Evolutionary conservation across 2,797 vertebrate genomes (phyloP).

Genomic region (Gymnoscopelus microlampas): DNA sequence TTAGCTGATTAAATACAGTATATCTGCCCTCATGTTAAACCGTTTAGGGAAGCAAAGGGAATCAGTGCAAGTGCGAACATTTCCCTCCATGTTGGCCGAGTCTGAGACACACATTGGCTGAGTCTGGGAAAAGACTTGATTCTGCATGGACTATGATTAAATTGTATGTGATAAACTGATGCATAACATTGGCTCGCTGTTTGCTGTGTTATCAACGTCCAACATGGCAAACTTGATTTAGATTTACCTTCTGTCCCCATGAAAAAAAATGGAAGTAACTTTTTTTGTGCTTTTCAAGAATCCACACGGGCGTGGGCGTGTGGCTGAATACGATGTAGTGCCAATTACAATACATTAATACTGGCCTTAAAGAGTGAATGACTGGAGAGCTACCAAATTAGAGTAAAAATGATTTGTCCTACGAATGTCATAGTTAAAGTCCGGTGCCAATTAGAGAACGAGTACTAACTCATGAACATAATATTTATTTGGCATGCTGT

Average conservation of each 20-base stretch:
- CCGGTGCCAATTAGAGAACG: conserved; percentile 69
- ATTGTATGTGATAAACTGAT: too few relatives aligned
- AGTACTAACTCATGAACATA: conserved; percentile 69
- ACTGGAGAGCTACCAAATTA: conserved; percentile 60
- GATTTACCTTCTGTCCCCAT: too few relatives aligned
- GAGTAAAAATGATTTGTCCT: conserved; percentile 61
- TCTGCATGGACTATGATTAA: too few relatives aligned
- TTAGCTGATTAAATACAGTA: conserved; percentile 75
- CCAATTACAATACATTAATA: conserved; percentile 37
- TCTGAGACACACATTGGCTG: conserved; percentile 8
- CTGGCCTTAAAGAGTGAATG: conserved; percentile 30
- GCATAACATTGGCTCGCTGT: too few relatives aligned
- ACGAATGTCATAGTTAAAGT: conserved; percentile 58
- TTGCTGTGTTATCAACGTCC: too few relatives aligned
- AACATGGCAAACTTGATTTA: too few relatives aligned
- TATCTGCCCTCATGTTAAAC: conserved; percentile 37
- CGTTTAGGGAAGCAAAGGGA: conserved; percentile 10
- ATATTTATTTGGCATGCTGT: conserved; percentile 58
- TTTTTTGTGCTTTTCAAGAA: neutral
- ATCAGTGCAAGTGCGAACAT: conserved; percentile 1
- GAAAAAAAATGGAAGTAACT: too few relatives aligned
- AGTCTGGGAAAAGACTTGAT: too few relatives aligned
- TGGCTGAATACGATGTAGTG: conserved; percentile 21
- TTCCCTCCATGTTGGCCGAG: neutral
- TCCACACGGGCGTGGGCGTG: neutral